Evolutionary conservation across 2,797 vertebrate species (phyloP), one percentile per base, ranked within the genome.

Genomic region (Helicolenus hilgendorfi): DNA sequence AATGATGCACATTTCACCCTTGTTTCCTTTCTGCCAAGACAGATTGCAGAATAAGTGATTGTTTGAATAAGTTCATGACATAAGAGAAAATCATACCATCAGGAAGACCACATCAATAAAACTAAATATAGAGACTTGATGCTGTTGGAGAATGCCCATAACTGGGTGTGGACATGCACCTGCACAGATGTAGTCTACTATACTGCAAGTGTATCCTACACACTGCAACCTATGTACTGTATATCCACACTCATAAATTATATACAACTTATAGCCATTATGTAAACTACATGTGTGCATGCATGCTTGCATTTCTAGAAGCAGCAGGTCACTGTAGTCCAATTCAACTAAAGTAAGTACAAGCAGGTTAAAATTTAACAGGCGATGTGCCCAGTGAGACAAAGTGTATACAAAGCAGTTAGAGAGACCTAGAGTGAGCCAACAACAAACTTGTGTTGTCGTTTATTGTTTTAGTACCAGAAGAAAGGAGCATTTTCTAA

Each of bases 1-100:
- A 89, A 96, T 86, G 36, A 84, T 88, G 75, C 69, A 82, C 90
- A 85, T 86, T 89, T 95, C 82, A 93, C 91, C 94, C 64, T 71
- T 33, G 36, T 84, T 92, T 93, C 89, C 93, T 83, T 74, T 85
- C 63, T 78, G 79, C 29, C 36, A 67, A 87, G 75, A 92, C 11
- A 81, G 31, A 87, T 77, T 45, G 64, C 69, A 64, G 45, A 68
- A 59, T 62, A 81, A 85, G 72, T 75, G 22, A 84, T 83, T 38
- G 67, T 41, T 55, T 55, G 49, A 31, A 60, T 41, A 49, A 14
- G 27, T 36, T 87, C 36, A 79, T 71, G 59, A 59, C 24, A 87
- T 73, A 59, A 64, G 14, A 60, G 35, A 63, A 60, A 73, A 72
- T 62, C 35, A 15, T 36, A 62, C 35, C 45, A 38, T 29, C 6